Conservation (phyloP, 2,113 vertebrate genomes). For the Epinephelus lanceolatus region DNA sequence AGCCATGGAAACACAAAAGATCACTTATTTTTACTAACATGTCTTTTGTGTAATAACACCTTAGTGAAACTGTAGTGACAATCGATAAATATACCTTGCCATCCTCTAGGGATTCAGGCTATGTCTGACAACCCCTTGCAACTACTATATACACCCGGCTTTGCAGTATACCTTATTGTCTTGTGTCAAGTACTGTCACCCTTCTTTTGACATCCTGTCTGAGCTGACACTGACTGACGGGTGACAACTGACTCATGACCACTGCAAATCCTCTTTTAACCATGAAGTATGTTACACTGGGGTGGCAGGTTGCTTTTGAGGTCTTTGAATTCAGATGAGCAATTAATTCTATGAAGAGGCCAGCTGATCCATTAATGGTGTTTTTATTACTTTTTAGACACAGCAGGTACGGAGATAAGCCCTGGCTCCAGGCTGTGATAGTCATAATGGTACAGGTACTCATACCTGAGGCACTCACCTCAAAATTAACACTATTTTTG, state of each 20-base stretch:
- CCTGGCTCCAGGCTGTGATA: neutral
- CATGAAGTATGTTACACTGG: neutral
- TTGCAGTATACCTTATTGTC: neutral
- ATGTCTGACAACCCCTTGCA: neutral
- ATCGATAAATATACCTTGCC: neutral
- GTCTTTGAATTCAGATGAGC: neutral
- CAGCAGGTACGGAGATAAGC: neutral
- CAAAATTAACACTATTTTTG: neutral
- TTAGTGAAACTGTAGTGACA: no score
- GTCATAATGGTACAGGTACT: constrained; percentile 1
- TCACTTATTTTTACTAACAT: neutral
- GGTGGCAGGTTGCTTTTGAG: neutral
- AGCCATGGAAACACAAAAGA: neutral
- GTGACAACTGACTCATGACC: constrained; percentile 12
- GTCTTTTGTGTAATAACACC: neutral
- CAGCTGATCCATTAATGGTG: neutral
- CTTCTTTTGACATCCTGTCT: constrained; percentile 2
- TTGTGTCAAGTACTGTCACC: constrained; percentile 13
- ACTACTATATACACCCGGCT: neutral
- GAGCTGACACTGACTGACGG: constrained; percentile 35
- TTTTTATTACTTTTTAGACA: neutral
- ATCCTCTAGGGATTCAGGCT: neutral
- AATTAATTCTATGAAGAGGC: neutral
- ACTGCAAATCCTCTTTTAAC: neutral
- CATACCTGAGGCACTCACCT: neutral